These are phyloP conservation scores for Peromyscus aztecus DNA, from an alignment of 2,797 vertebrate genomes.

Conservation along the genomic window DNA sequence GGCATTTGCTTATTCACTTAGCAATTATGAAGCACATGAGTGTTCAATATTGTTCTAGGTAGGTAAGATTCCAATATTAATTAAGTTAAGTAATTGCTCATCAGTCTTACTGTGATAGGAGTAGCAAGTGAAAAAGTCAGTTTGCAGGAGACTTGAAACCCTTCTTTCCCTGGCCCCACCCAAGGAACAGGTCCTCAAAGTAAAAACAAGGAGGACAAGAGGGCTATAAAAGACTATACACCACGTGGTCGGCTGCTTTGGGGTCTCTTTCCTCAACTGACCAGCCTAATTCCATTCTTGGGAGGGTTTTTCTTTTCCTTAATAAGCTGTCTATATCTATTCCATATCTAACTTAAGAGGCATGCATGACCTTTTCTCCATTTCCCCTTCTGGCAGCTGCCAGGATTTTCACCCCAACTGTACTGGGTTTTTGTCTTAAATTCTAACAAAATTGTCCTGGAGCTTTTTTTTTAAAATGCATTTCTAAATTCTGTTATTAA, in stretches of 20 bases:
- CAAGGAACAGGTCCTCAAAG: neutral
- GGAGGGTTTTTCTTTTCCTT: neutral
- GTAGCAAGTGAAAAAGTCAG: neutral
- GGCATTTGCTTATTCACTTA: neutral
- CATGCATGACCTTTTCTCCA: neutral
- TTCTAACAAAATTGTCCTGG: neutral
- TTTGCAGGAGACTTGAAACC: neutral
- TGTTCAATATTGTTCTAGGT: neutral
- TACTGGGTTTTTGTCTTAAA: neutral
- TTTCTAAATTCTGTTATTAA: neutral
- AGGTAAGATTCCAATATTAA: neutral
- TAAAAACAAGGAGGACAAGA: neutral
- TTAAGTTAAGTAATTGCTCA: neutral
- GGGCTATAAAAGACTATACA: neutral
- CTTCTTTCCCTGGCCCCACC: neutral
- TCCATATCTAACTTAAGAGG: neutral
- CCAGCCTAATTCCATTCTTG: neutral
- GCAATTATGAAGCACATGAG: neutral
- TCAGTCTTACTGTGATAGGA: neutral
- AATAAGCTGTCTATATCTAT: neutral
- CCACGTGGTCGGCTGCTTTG: neutral
- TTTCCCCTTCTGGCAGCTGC: neutral
- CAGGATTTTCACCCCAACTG: neutral
- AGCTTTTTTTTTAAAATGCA: neutral
- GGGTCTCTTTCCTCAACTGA: neutral